Conservation (phyloP, 2,888 invertebrate genomes). For the Ichneumon xanthorius region DNA sequence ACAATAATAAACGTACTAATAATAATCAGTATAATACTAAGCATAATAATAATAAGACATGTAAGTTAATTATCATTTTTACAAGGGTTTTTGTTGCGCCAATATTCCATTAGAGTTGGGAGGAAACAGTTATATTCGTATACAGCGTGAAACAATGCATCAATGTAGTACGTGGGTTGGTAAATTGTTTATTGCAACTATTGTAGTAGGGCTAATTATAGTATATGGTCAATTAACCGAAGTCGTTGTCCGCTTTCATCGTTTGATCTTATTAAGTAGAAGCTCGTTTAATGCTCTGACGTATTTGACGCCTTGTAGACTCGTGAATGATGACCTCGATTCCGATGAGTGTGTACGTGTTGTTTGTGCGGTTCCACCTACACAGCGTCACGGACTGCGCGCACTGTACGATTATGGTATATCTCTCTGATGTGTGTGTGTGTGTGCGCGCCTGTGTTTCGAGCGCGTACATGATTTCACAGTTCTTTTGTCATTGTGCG, state of each 20-base stretch:
- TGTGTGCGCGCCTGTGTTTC: not conserved
- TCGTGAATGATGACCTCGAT: conserved; percentile 67
- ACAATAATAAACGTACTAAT: too few species aligned
- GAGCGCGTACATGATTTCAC: conserved; percentile 10
- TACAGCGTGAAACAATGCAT: not conserved
- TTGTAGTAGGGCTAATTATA: conserved; percentile 54
- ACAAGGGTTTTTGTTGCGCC: not conserved
- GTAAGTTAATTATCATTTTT: not conserved
- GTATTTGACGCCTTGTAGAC: conserved; percentile 67
- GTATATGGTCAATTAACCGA: conserved; percentile 62
- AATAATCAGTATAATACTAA: too few species aligned
- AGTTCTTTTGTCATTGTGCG: conserved; percentile 48
- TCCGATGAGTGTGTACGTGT: conserved; percentile 59
- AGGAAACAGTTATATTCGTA: not conserved
- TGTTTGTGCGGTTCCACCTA: conserved; percentile 17
- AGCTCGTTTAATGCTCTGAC: conserved; percentile 65
- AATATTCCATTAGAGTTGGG: not conserved
- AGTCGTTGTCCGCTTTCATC: conserved; percentile 66
- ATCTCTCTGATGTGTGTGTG: conserved; percentile 3
- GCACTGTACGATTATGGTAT: conserved; percentile 46
- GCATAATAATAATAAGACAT: too few species aligned
- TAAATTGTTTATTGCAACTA: not conserved
- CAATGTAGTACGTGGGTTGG: not conserved
- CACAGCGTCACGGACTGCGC: conserved; percentile 29
- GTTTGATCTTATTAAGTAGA: conserved; percentile 65